A percentile compares a stretch with the other conserved stretches of the same genome.
phyloP scores from a whole-genome alignment of 37 sponge, comb jelly and placozoan genomes.

The Agelas oroides region DNA sequence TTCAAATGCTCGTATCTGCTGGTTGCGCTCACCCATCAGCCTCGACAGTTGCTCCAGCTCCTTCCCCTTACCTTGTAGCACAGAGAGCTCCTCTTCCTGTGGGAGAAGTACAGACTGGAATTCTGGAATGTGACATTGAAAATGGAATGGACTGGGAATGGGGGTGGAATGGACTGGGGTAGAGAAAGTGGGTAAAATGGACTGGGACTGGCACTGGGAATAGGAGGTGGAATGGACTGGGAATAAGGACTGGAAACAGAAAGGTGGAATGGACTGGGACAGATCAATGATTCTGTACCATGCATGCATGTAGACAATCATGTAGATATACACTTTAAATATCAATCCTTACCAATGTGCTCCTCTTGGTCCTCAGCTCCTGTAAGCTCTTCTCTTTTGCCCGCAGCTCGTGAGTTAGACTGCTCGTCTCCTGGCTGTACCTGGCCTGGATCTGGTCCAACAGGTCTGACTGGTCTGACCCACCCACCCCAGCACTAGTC shows the following conservation, averaged over 20 bases:
- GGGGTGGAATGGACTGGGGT: no score
- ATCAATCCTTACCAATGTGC: slow-evolving; percentile 14
- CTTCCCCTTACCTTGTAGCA: not conserved
- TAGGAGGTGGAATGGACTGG: no score
- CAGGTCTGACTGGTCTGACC: not conserved
- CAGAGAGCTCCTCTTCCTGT: slow-evolving; percentile 25
- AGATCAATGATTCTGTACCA: no score
- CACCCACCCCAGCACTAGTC: not conserved
- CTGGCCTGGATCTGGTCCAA: slow-evolving; percentile 21
- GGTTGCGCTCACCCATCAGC: slow-evolving; percentile 8
- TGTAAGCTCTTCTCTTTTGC: slow-evolving; percentile 21
- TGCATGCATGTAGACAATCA: no score
- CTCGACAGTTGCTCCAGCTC: not conserved
- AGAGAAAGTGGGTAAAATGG: no score
- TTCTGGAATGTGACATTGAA: no score
- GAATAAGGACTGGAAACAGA: no score
- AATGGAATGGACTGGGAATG: no score
- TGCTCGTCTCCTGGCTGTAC: slow-evolving; percentile 5
- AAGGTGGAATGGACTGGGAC: no score
- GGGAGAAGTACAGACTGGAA: not conserved
- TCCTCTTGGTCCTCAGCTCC: slow-evolving; percentile 10
- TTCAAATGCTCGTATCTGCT: slow-evolving; percentile 17
- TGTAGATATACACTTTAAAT: no score
- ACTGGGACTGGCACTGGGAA: no score
- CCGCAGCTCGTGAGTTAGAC: slow-evolving; percentile 4